Conservation (phyloP, 1,140 invertebrate genomes). For the Drosophila kepulauana region DNA sequence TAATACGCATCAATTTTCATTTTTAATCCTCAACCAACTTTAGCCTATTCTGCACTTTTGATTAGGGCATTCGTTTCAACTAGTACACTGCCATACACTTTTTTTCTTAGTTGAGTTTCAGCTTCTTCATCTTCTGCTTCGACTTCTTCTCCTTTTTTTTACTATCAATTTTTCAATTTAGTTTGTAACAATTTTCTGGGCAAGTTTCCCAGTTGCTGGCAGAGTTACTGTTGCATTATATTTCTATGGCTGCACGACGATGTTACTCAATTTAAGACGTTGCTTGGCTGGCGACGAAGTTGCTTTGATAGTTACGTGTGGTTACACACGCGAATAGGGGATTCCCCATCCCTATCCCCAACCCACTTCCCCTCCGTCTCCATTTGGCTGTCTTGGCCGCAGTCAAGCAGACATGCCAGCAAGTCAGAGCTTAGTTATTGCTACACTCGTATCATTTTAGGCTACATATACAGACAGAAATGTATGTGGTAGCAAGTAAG, state of each 20-base stretch:
- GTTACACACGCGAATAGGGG: slow-evolving; percentile 54
- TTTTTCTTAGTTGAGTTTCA: slow-evolving; percentile 1
- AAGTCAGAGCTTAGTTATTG: slow-evolving; percentile 55
- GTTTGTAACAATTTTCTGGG: slow-evolving; percentile 55
- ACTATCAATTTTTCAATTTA: slow-evolving; percentile 62
- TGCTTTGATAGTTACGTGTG: slow-evolving; percentile 71
- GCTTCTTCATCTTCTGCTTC: slow-evolving; percentile 5
- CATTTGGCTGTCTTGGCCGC: background rate
- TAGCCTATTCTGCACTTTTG: slow-evolving; percentile 49
- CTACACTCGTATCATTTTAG: slow-evolving; percentile 36
- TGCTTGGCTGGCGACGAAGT: slow-evolving; percentile 44
- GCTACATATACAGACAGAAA: slow-evolving; percentile 4
- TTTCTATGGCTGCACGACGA: slow-evolving; percentile 55
- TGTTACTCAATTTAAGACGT: slow-evolving; percentile 70
- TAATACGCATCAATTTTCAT: slow-evolving; percentile 26
- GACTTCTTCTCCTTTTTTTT: background rate
- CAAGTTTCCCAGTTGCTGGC: slow-evolving; percentile 38
- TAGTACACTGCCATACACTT: background rate
- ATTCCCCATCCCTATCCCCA: background rate
- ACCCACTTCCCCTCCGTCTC: background rate
- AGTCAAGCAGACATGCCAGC: slow-evolving; percentile 30
- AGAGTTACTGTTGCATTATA: slow-evolving; percentile 47
- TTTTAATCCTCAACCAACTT: slow-evolving; percentile 20
- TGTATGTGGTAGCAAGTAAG: background rate
- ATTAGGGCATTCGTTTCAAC: slow-evolving; percentile 29